These are phyloP conservation scores for Dendroctonus ponderosae DNA, from an alignment of 1,140 invertebrate species.

Conservation along the genomic window DNA sequence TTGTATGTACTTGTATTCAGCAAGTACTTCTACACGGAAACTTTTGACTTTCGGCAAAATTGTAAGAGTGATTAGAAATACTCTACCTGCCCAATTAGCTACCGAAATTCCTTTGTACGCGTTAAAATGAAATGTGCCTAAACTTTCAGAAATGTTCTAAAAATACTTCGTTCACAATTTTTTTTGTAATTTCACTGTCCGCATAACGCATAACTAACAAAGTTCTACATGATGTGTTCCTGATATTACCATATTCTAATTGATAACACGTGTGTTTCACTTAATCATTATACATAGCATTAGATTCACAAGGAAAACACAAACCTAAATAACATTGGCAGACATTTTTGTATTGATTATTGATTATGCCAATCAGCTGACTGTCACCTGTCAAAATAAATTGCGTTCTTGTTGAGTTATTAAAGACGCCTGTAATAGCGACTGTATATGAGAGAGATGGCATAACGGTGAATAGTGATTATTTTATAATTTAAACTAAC, in stretches of 20 bases:
- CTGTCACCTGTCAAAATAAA: conserved; percentile 1
- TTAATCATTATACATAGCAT: conserved; percentile 13
- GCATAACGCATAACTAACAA: not conserved
- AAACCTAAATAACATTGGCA: conserved; percentile 19
- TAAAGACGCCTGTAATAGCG: no score
- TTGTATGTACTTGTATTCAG: not conserved
- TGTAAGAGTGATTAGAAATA: conserved; percentile 4
- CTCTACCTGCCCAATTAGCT: not conserved
- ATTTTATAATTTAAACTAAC: no score
- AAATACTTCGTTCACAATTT: conserved; percentile 29
- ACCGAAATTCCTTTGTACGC: conserved; percentile 12
- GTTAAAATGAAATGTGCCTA: conserved; percentile 5
- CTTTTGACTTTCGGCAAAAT: no score
- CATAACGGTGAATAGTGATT: no score
- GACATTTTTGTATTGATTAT: conserved; percentile 32
- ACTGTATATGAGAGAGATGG: no score
- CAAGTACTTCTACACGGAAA: not conserved
- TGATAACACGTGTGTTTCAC: not conserved
- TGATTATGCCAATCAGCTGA: conserved; percentile 13
- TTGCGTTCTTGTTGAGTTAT: no score
- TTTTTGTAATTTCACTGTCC: conserved; percentile 3
- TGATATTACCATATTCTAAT: not conserved
- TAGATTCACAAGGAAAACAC: conserved; percentile 3
- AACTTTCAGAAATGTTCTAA: conserved; percentile 14
- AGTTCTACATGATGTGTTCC: conserved; percentile 3